Conservation (phyloP, 2,113 vertebrate species). For the Gopherus flavomarginatus region DNA sequence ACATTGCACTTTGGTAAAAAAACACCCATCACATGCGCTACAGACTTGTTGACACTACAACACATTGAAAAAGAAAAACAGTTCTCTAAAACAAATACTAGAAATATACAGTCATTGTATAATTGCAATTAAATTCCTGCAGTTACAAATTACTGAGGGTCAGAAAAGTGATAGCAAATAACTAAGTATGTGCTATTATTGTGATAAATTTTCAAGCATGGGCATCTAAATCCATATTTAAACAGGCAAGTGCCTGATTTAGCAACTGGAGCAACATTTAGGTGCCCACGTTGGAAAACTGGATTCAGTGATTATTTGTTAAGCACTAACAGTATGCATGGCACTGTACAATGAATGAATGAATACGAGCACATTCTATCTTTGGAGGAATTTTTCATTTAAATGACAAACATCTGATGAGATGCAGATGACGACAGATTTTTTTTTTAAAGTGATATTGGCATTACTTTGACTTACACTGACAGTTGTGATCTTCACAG, state of each 20-base stretch:
- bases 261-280: neutral
- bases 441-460: neutral
- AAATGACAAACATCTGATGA: neutral
- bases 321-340: neutral
- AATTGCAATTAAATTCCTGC: neutral
- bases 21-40: neutral
- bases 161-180: neutral
- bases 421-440: neutral
- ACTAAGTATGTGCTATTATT: neutral
- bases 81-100: neutral
- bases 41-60: neutral
- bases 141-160: neutral
- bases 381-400: neutral
- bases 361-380: neutral
- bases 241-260: neutral
- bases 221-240: fast-evolving
- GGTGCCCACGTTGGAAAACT: neutral
- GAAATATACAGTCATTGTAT: neutral
- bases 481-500: neutral
- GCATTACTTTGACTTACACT: neutral
- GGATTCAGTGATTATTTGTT: neutral
- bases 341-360: neutral
- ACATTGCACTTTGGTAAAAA: neutral
- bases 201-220: neutral
- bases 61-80: neutral